A percentile compares a stretch with the other conserved stretches of the same genome.
Evolutionary conservation across 1,140 invertebrate species (phyloP).

Genomic region (Drosophila yakuba): DNA sequence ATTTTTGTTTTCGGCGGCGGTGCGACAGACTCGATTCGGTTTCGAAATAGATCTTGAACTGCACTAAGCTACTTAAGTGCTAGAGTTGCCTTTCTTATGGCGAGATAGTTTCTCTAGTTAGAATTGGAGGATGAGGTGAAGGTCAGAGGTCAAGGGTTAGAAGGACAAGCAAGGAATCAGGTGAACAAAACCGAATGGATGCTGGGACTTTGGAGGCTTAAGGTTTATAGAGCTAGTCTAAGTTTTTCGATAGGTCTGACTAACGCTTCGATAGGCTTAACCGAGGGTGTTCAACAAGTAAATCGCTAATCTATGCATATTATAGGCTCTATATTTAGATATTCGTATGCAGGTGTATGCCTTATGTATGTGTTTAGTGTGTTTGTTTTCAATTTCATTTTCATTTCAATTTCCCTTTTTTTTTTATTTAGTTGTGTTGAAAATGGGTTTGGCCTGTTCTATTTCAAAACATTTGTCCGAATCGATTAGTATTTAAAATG

Average conservation of each 20-base stretch:
- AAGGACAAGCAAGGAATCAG: conserved; percentile 10
- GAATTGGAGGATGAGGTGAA: not conserved
- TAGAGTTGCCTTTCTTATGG: conserved; percentile 39
- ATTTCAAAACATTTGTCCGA: conserved; percentile 44
- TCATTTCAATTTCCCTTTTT: too few species aligned
- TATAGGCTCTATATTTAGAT: conserved; percentile 44
- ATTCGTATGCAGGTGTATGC: conserved; percentile 16
- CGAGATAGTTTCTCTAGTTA: conserved; percentile 37
- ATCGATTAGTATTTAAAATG: conserved; percentile 76
- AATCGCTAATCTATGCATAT: conserved; percentile 53
- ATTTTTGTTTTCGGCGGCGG: conserved; percentile 8
- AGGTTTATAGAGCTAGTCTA: conserved; percentile 36
- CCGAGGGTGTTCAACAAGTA: conserved; percentile 43
- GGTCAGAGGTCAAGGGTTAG: not conserved
- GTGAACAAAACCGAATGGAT: conserved; percentile 13
- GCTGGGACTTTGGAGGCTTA: not conserved
- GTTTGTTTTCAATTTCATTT: not conserved
- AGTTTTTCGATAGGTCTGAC: conserved; percentile 49
- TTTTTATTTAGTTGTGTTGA: conserved; percentile 10
- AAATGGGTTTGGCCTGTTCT: conserved; percentile 26
- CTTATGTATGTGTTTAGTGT: conserved; percentile 24
- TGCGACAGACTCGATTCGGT: conserved; percentile 28
- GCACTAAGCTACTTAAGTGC: conserved; percentile 62
- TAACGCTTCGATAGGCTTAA: conserved; percentile 62
- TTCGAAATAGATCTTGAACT: conserved; percentile 25